Percentiles rank a stretch among this genome's conserved stretches.
Conservation (phyloP, 2,888 invertebrate species). For the Tenthredo notha region DNA sequence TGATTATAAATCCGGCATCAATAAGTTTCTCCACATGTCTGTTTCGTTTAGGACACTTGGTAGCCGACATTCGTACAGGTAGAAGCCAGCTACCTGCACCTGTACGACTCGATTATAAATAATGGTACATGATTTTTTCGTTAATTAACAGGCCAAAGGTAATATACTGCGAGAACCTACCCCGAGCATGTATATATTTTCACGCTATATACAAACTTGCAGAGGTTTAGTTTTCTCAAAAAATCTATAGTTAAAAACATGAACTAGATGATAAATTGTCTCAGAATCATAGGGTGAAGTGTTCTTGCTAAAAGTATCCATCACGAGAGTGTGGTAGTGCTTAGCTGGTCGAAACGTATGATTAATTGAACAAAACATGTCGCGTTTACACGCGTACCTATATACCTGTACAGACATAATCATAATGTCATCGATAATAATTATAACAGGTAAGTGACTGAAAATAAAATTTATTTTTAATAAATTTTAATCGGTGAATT, state of each 20-base stretch:
- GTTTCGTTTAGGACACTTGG: not conserved
- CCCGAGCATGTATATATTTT: not conserved
- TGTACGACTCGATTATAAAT: not conserved
- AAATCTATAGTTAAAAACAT: not conserved
- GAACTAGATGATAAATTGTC: not conserved
- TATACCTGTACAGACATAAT: not conserved
- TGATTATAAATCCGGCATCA: slow-evolving; percentile 11
- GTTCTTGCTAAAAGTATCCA: not conserved
- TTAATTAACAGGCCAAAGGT: not conserved
- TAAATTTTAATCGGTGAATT: not conserved
- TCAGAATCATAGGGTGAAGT: not conserved
- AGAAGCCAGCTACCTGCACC: not conserved
- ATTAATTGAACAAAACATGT: slow-evolving; percentile 13
- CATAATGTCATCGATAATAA: not conserved
- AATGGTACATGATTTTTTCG: not conserved
- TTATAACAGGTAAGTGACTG: not conserved
- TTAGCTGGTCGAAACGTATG: not conserved
- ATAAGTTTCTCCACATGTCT: not conserved
- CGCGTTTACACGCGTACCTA: not conserved
- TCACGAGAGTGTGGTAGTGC: not conserved
- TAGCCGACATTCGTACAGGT: slow-evolving; percentile 4
- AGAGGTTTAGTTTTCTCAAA: not conserved
- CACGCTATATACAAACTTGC: not conserved
- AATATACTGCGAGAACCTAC: not conserved
- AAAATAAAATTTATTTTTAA: not conserved